Base-by-base conservation (phyloP, 2,113 vertebrate genomes). In the Semnopithecus entellus region DNA sequence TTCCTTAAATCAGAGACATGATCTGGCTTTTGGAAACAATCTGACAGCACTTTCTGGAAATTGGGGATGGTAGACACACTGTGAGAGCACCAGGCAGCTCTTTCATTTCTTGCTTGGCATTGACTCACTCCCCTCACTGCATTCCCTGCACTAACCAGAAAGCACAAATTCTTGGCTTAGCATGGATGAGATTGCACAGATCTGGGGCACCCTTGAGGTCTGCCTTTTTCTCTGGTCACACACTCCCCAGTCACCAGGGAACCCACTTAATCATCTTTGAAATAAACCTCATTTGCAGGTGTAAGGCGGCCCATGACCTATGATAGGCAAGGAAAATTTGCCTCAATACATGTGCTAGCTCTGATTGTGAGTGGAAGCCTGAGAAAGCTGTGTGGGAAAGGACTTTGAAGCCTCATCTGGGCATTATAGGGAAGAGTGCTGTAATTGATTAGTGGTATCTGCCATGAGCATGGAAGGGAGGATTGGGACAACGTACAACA, bases 401-500 rank as follows among this genome's bases (percentile, higher is more conserved):
- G 45, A 35, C 14, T 88, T 66, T 30, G 43, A 86, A 38, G 43
- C 35, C 13, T 88, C 50, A 55, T 43, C 35, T 48, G 17, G 32
- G 55, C 8, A 50, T 32, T 40, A 12, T 55, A 50, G 72, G 32
- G 80, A 78, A 78, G 43, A 38, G 14, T 52, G 73, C 64, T 87
- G 12, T 82, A 40, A 86, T 79, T 92, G 84, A 86, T 89, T 91
- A 93, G 57, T 76, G 32, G 95, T 90, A 79, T 92, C 70, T 87
- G 35, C 55, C 45, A 38, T 55, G 61, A 68, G 25, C 9, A 23
- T 2, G 6, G 45, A 59, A 30, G 10, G 14, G 68, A 90, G 30
- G 16, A 92, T 45, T n/a, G 55, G 27, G 40, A 8, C 68, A 59
- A 43, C 32, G 9, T 32, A 73, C 30, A 57, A 48, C 27, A n/a